These are phyloP conservation scores for Melipona bicolor DNA, from an alignment of 2,888 invertebrate genomes.

Conservation along the genomic window DNA sequence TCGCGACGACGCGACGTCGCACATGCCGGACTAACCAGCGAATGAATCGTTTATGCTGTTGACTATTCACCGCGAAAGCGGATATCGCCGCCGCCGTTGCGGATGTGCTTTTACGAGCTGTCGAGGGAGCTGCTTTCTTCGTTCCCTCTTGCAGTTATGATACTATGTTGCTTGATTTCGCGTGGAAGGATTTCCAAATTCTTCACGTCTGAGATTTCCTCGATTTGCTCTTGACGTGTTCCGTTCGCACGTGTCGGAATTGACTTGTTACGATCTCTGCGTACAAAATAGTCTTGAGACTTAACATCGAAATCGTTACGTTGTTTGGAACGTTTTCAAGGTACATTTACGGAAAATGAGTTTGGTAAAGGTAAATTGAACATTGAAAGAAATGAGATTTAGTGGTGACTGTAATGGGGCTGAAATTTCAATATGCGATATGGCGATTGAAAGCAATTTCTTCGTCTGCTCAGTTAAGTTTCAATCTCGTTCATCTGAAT, in stretches of 20 bases:
- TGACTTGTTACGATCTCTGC: neutral
- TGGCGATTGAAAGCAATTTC: neutral
- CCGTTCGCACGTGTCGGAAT: neutral
- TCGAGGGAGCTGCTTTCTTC: conserved; percentile 28
- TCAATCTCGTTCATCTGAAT: conserved; percentile 5
- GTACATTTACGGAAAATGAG: too few species aligned
- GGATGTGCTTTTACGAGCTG: conserved; percentile 43
- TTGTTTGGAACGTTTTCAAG: neutral
- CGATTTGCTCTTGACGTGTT: neutral
- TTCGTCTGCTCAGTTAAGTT: neutral
- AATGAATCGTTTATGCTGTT: conserved; percentile 49
- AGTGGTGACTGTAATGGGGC: neutral
- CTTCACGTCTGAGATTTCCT: neutral
- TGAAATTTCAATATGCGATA: neutral
- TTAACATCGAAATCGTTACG: neutral
- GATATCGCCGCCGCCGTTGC: conserved; percentile 31
- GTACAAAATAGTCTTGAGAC: neutral
- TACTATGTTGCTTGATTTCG: conserved; percentile 47
- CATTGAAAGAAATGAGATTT: neutral
- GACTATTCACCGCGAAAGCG: conserved; percentile 45
- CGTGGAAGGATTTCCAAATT: neutral
- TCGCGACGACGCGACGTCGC: conserved; percentile 37
- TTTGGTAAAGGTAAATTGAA: neutral
- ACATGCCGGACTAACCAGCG: conserved; percentile 20
- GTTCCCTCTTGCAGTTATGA: conserved; percentile 29